These are phyloP conservation scores for Temnothorax rugatulus DNA, from an alignment of 2,888 invertebrate genomes.

Conservation along the genomic window DNA sequence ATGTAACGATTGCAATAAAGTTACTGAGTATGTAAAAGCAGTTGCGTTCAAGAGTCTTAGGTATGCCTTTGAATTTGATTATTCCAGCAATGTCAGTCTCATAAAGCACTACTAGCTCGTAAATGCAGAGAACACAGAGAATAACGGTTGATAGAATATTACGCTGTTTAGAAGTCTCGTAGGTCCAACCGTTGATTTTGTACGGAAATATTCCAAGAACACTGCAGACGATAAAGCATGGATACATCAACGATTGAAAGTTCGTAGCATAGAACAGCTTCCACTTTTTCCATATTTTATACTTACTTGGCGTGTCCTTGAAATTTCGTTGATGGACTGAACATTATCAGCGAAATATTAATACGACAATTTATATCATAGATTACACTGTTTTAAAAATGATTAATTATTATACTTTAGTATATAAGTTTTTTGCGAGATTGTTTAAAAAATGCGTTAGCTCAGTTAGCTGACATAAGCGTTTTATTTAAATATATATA, in stretches of 20 bases:
- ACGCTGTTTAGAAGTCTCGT: not conserved
- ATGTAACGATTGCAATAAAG: not conserved
- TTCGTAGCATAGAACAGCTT: not conserved
- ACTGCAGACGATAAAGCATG: not conserved
- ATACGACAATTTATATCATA: not conserved
- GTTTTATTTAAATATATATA: no score
- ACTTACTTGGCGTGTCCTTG: not conserved
- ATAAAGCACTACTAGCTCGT: not conserved
- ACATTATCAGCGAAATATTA: not conserved
- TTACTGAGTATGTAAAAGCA: not conserved
- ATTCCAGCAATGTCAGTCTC: not conserved
- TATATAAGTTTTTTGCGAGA: not conserved
- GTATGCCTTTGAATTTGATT: not conserved
- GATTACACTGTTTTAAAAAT: not conserved
- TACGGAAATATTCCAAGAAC: slow-evolving; percentile 3
- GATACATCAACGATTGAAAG: slow-evolving; percentile 10
- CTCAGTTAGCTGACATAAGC: not conserved
- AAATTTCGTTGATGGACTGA: not conserved
- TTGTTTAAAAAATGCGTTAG: not conserved
- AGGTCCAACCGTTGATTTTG: not conserved
- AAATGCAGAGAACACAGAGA: not conserved
- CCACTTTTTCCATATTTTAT: not conserved
- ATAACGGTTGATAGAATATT: not conserved
- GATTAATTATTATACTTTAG: not conserved
- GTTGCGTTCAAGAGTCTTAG: not conserved